phyloP scores from a whole-genome alignment of 2,888 invertebrate species.

The Tipula helvola region DNA sequence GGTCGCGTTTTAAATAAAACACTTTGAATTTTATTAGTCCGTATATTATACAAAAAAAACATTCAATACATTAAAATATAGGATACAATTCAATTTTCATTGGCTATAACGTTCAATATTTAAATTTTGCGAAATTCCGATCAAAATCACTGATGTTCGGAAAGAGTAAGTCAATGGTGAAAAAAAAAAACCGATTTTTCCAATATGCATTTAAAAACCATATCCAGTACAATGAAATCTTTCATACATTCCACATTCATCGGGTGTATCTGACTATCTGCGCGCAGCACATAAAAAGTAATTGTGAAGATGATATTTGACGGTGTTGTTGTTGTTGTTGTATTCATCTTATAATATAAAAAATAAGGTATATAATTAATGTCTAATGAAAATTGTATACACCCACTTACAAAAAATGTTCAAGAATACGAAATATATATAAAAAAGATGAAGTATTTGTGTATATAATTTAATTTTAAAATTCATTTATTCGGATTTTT shows the following conservation, averaged over 20 bases:
- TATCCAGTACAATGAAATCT: background rate
- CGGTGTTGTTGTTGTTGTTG: background rate
- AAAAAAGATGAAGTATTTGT: background rate
- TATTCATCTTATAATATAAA: background rate
- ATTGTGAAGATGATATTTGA: background rate
- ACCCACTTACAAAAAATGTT: background rate
- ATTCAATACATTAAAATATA: too few species aligned
- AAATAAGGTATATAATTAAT: conserved; percentile 7
- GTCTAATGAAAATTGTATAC: conserved; percentile 9
- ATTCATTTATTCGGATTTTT: background rate
- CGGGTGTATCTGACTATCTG: background rate
- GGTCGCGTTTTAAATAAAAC: too few species aligned
- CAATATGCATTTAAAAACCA: too few species aligned
- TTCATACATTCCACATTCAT: background rate
- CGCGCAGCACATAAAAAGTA: background rate
- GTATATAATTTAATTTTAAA: conserved; percentile 4
- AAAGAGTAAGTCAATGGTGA: too few species aligned
- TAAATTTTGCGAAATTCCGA: too few species aligned
- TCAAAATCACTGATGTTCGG: too few species aligned
- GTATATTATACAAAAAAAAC: too few species aligned
- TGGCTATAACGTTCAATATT: too few species aligned
- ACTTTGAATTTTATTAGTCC: too few species aligned
- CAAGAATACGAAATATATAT: background rate
- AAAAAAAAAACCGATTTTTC: too few species aligned
- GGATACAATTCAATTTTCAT: too few species aligned